These are phyloP conservation scores for Diorhabda sublineata DNA, from an alignment of 1,140 invertebrate species.

Conservation along the genomic window DNA sequence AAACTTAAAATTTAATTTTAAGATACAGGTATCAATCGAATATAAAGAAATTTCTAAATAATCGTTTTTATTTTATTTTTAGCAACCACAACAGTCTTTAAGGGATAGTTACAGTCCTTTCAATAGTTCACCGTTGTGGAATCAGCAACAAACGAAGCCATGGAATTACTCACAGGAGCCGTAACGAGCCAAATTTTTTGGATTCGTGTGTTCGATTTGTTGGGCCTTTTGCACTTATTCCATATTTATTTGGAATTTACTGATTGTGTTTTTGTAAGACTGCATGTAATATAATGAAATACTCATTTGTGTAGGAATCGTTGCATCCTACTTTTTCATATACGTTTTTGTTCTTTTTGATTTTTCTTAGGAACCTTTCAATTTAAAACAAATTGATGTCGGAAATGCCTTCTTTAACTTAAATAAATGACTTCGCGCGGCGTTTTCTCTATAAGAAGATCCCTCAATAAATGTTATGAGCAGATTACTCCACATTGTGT, in stretches of 20 bases:
- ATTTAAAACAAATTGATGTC: background rate
- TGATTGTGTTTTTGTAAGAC: constrained; percentile 26
- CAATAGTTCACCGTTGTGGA: constrained; percentile 20
- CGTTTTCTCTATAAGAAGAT: constrained; percentile 5
- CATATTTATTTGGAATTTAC: constrained; percentile 8
- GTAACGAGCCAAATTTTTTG: constrained; percentile 13
- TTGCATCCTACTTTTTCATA: constrained; percentile 10
- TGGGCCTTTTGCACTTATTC: constrained; percentile 28
- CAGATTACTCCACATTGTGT: background rate
- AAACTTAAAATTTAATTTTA: no score
- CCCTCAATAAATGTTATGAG: constrained; percentile 22
- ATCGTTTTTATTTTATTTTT: no score
- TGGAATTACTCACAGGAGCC: constrained; percentile 24
- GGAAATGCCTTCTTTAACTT: constrained; percentile 11
- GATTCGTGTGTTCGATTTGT: constrained; percentile 6
- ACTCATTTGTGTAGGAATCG: constrained; percentile 24
- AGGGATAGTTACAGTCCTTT: constrained; percentile 25
- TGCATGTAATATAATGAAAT: constrained; percentile 26
- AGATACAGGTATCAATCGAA: no score
- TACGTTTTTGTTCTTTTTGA: constrained; percentile 4
- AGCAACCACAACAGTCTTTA: constrained; percentile 9
- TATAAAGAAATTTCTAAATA: no score
- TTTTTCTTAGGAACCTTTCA: constrained; percentile 17
- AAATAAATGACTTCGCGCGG: background rate
- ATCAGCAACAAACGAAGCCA: constrained; percentile 21